Percentiles rank a stretch among this genome's conserved stretches.
These are phyloP conservation scores for Kryptopterus vitreolus DNA, from an alignment of 2,797 vertebrate genomes.

Conservation along the genomic window DNA sequence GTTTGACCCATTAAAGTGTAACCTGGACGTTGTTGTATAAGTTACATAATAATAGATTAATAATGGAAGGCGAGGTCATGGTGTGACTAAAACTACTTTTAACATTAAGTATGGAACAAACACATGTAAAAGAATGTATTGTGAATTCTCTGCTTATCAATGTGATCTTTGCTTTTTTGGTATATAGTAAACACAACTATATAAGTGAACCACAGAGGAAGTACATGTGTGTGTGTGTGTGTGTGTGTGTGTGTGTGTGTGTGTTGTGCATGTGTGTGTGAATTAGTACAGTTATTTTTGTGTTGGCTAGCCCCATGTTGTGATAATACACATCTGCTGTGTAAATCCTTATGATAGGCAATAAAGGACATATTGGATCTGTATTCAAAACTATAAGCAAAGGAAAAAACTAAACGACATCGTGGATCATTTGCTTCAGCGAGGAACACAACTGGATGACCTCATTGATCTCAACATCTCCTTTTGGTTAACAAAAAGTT, in stretches of 20 bases:
- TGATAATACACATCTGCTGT: not conserved
- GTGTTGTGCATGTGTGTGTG: conserved; percentile 16
- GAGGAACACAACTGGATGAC: conserved; percentile 17
- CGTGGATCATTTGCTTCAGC: not conserved
- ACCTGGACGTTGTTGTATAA: not conserved
- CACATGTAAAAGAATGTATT: not conserved
- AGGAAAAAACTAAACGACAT: not conserved
- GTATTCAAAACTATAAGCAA: not conserved
- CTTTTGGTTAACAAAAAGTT: conserved; percentile 38
- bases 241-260: conserved; percentile 14
- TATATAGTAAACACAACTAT: conserved; percentile 15
- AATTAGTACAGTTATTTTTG: conserved; percentile 61
- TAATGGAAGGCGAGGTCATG: not conserved
- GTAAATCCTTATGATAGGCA: not conserved
- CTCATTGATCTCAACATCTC: conserved; percentile 49
- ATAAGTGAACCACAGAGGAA: conserved; percentile 39
- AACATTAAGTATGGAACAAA: not conserved
- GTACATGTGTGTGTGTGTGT: conserved; percentile 32
- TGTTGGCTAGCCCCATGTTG: conserved; percentile 62
- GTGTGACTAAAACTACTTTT: not conserved
- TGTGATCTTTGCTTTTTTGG: not conserved
- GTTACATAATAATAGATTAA: not conserved
- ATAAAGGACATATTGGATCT: not conserved
- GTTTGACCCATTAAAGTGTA: not conserved
- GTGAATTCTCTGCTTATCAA: not conserved